phyloP scores from a whole-genome alignment of 2,113 vertebrate species.

The Myotis davidii region DNA sequence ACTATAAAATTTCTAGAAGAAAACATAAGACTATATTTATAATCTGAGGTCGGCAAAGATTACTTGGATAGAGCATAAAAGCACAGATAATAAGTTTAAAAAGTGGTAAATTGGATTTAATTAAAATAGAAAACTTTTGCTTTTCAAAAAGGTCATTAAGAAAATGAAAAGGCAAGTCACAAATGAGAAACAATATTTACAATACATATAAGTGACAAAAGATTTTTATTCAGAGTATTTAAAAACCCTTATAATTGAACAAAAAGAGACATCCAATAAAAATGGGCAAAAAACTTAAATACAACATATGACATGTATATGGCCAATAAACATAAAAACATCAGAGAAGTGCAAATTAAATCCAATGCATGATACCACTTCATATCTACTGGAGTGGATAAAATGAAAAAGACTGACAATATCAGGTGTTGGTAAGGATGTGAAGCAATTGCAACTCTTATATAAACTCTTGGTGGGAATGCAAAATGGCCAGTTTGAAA shows the following conservation, averaged over 20 bases:
- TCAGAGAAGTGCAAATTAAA: background rate
- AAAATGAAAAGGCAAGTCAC: background rate
- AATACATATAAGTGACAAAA: background rate
- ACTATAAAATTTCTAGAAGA: background rate
- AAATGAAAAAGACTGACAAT: background rate
- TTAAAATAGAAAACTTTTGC: background rate
- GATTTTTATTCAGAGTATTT: slow-evolving; percentile 1
- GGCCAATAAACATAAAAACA: background rate
- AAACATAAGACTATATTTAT: background rate
- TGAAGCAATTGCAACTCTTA: background rate
- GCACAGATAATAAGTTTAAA: background rate
- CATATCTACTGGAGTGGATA: background rate
- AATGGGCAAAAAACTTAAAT: background rate
- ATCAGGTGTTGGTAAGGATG: background rate
- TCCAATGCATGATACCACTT: background rate
- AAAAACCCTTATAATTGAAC: background rate
- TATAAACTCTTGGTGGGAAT: background rate
- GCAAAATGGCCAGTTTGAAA: background rate
- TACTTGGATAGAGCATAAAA: background rate
- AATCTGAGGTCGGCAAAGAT: background rate
- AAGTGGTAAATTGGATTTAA: background rate
- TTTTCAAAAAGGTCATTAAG: background rate
- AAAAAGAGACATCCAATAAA: background rate
- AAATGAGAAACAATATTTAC: background rate
- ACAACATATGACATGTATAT: background rate